phyloP scores from a whole-genome alignment of 2,113 vertebrate species.

The Hippopotamus amphibius region DNA sequence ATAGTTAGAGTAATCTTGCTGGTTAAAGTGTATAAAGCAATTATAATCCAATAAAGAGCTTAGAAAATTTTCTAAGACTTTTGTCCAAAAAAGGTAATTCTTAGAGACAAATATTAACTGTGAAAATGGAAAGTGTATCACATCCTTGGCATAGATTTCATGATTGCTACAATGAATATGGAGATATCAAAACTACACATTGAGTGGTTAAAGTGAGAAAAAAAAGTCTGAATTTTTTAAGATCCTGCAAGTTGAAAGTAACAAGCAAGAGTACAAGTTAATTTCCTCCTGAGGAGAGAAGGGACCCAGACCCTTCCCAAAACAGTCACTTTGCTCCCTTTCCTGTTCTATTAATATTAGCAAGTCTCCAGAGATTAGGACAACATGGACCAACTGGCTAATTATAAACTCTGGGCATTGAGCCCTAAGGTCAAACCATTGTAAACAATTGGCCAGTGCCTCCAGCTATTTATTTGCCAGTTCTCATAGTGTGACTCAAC shows the following conservation, averaged over 20 bases:
- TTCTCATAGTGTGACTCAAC: neutral
- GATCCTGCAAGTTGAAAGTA: neutral
- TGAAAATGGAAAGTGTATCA: neutral
- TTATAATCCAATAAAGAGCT: too few species aligned
- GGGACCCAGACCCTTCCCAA: neutral
- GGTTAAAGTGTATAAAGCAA: too few species aligned
- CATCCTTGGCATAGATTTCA: neutral
- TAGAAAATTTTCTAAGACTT: too few species aligned
- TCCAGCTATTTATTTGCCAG: neutral
- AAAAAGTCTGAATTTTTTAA: neutral
- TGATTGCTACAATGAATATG: neutral
- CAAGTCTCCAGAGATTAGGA: neutral
- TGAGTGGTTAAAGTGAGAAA: neutral
- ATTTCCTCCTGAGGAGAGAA: neutral
- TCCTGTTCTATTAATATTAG: neutral
- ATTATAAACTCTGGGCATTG: neutral
- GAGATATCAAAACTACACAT: neutral
- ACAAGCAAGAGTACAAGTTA: neutral
- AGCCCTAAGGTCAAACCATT: neutral
- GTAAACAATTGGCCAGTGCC: neutral
- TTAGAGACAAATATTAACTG: neutral
- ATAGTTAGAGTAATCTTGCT: too few species aligned
- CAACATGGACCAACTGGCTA: neutral
- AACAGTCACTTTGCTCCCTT: neutral
- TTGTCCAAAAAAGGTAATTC: too few species aligned